Conservation (phyloP, 2,888 invertebrate genomes). For the Lepidochitona cinerea region DNA sequence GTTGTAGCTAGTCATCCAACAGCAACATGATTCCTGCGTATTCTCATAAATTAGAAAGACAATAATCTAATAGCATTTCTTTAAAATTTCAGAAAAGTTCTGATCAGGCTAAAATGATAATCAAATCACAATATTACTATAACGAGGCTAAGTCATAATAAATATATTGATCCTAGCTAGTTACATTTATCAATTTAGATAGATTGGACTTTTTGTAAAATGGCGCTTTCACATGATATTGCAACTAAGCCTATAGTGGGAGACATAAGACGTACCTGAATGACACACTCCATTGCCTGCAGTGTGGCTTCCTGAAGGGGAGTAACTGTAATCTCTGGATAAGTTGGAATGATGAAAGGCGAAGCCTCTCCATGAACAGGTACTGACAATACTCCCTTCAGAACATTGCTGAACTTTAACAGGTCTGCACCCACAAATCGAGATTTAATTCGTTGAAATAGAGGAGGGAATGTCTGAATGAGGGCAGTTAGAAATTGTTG, state of each 20-base stretch:
- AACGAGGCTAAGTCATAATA: too few relatives aligned
- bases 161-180: too few relatives aligned
- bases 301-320: constrained; percentile 88
- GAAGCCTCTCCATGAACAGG: constrained; percentile 87
- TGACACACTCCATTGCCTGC: constrained; percentile 88
- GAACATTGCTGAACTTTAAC: constrained; percentile 82
- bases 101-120: too few relatives aligned
- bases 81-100: too few relatives aligned
- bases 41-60: too few relatives aligned
- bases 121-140: too few relatives aligned
- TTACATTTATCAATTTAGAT: too few relatives aligned
- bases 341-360: constrained; percentile 84
- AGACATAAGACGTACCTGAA: constrained; percentile 76
- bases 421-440: constrained; percentile 79
- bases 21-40: too few relatives aligned
- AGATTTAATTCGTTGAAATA: constrained; percentile 89
- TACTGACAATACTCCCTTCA: constrained; percentile 84
- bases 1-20: too few relatives aligned
- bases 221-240: background rate
- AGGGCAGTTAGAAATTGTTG: constrained; percentile 94
- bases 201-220: too few relatives aligned
- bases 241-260: background rate
- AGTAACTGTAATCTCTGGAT: constrained; percentile 81
- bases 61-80: too few relatives aligned
- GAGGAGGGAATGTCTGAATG: constrained; percentile 94